Evolutionary conservation across 2,888 invertebrate genomes (phyloP).

Genomic region (Coelopa pilipes): DNA sequence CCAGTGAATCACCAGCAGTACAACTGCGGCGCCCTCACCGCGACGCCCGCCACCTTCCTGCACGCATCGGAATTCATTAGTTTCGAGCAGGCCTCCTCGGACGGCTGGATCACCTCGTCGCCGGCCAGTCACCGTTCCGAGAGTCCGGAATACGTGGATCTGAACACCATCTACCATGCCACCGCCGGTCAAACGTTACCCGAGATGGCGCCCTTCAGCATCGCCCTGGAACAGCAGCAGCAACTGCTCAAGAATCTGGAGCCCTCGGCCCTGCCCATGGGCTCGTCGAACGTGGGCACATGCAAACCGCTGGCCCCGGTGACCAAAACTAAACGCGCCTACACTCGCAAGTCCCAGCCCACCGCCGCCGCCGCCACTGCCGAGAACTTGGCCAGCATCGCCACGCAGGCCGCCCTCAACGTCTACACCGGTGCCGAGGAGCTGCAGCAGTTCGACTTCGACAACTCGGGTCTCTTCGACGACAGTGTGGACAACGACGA

Average conservation of each 20-base stretch:
- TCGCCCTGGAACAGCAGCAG: constrained; percentile 22
- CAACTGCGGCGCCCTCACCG: constrained; percentile 53
- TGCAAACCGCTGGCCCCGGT: constrained; percentile 52
- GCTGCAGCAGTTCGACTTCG: constrained; percentile 61
- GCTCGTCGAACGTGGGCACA: constrained; percentile 63
- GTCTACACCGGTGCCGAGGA: constrained; percentile 39
- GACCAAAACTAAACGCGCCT: constrained; percentile 58
- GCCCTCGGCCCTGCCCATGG: constrained; percentile 46
- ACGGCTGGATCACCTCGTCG: constrained; percentile 67
- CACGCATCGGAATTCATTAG: constrained; percentile 60
- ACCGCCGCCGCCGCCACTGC: constrained; percentile 5
- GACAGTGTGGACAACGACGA: constrained; percentile 63
- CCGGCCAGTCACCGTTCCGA: constrained; percentile 66
- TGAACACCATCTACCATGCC: constrained; percentile 59
- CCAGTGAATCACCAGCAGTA: constrained; percentile 50
- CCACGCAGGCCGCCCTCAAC: constrained; percentile 26
- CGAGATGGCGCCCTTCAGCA: constrained; percentile 36
- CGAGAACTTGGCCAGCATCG: constrained; percentile 19
- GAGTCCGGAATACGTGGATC: constrained; percentile 66
- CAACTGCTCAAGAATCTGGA: neutral
- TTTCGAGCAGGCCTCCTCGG: constrained; percentile 66
- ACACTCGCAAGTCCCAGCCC: constrained; percentile 53
- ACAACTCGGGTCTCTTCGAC: constrained; percentile 60
- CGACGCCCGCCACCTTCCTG: constrained; percentile 47
- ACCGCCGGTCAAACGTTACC: constrained; percentile 7